Evolutionary conservation across 2,113 vertebrate species (phyloP), one percentile per base, ranked within the genome.

Genomic region (Tor tambroides): DNA sequence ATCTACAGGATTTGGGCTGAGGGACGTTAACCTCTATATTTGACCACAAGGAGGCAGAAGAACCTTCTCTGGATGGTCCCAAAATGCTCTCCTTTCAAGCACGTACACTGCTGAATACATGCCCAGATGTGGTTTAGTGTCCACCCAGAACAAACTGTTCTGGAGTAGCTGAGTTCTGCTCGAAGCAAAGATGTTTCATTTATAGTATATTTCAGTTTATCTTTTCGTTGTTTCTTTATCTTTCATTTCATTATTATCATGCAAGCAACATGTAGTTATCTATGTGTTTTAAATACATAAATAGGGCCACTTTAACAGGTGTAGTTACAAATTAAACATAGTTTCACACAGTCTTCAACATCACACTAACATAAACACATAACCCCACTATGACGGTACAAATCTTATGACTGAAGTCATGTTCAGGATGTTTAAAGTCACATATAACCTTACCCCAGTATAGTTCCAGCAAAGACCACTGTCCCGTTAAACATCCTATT

Each of bases 1-100:
- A 72, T 72, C 32, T 46, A 69, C 32, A 32, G 46, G 35, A 71
- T 71, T 49, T 38, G 28, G n/a, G 26, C 15, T 30, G 61, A 65
- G n/a, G 41, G 80, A 49, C 38, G 23, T 10, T 74, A 59, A 84
- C 46, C 51, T 41, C 67, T 46, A 26, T 15, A 69, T 51, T 23
- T 51, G n/a, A 56, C 81, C 86, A 87, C 86, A 56, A 87, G 86
- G 81, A 77, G 86, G 61, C 86, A 46, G 74, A 38, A 80, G 71
- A 79, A 54, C 10, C 3, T 79, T 79, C 14, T 51, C 61, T 54
- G 49, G 67, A 43, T 2, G 1, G 63, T 67, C 43, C 80, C 43
- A 35, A 71, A 82, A 82, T 0, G 11, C 35, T 65, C 35, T 84
- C 6, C 23, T 54, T 76, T 30, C 69, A 32, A 35, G 65, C 65